These are phyloP conservation scores for human (Homo sapiens) DNA, from an alignment of 2,113 vertebrate genomes.

Conservation along the genomic window DNA sequence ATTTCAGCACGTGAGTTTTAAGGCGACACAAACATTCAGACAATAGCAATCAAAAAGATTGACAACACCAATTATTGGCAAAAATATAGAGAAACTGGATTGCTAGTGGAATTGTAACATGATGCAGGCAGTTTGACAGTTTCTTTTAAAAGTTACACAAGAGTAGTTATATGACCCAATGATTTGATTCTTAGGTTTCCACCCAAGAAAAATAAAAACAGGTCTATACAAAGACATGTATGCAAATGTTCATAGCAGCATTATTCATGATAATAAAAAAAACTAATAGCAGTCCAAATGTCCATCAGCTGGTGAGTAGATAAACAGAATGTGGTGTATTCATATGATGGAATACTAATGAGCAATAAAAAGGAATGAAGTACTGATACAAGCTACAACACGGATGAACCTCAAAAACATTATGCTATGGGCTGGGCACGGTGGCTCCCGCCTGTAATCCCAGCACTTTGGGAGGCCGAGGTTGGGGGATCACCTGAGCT, in stretches of 20 bases:
- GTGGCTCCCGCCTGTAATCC: too few relatives aligned
- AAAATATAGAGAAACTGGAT: neutral
- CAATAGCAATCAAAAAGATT: neutral
- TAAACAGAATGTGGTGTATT: neutral
- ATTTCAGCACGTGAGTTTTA: neutral
- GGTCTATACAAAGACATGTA: neutral
- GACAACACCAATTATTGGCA: neutral
- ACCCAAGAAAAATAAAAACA: neutral
- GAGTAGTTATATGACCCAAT: neutral
- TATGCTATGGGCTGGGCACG: too few relatives aligned
- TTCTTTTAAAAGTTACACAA: neutral
- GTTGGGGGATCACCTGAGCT: too few relatives aligned
- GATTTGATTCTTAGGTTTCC: neutral
- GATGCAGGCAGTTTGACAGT: neutral
- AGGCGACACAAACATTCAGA: neutral
- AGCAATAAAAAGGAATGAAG: neutral
- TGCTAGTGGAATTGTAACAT: neutral
- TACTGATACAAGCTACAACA: neutral
- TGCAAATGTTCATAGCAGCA: neutral
- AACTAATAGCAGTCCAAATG: neutral
- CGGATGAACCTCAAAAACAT: neutral
- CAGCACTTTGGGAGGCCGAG: too few relatives aligned
- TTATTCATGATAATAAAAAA: neutral
- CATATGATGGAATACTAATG: neutral
- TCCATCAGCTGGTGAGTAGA: neutral